Conservation (phyloP, 2,888 invertebrate species). For the Eupeodes latifasciatus region DNA sequence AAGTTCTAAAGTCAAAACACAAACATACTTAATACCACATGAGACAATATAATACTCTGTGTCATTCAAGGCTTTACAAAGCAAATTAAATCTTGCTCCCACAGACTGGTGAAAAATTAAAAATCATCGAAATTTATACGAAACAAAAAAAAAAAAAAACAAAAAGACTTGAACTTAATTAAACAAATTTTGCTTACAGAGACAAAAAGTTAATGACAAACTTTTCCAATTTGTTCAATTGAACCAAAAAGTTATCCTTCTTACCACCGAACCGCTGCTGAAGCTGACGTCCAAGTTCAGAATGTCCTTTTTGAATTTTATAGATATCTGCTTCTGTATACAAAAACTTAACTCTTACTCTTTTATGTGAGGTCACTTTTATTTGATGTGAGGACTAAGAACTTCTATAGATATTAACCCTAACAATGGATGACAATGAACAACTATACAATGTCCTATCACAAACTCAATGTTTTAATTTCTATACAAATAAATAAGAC, state of each 20-base stretch:
- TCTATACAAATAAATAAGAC: background rate
- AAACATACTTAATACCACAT: too few relatives aligned
- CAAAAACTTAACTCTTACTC: background rate
- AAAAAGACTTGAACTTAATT: conserved; percentile 13
- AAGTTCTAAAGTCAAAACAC: too few relatives aligned
- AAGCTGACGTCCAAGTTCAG: background rate
- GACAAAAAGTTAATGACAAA: conserved; percentile 69
- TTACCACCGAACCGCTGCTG: background rate
- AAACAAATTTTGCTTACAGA: conserved; percentile 35
- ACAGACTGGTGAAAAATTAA: conserved; percentile 37
- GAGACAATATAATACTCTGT: too few relatives aligned
- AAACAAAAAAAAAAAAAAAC: background rate
- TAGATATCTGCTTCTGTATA: too few relatives aligned
- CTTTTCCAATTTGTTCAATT: conserved; percentile 74
- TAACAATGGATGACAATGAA: background rate
- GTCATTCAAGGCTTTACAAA: too few relatives aligned
- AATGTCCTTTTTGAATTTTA: conserved; percentile 33
- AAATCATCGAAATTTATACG: conserved; percentile 1
- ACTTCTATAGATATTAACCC: background rate
- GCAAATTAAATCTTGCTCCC: conserved; percentile 54
- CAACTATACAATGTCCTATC: background rate
- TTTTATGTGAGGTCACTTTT: background rate
- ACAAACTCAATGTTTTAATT: conserved; percentile 3
- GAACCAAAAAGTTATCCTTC: conserved; percentile 57
- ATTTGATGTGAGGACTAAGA: background rate